Base-by-base conservation (phyloP, 2,113 vertebrate species). In the Stigmatopora nigra region DNA sequence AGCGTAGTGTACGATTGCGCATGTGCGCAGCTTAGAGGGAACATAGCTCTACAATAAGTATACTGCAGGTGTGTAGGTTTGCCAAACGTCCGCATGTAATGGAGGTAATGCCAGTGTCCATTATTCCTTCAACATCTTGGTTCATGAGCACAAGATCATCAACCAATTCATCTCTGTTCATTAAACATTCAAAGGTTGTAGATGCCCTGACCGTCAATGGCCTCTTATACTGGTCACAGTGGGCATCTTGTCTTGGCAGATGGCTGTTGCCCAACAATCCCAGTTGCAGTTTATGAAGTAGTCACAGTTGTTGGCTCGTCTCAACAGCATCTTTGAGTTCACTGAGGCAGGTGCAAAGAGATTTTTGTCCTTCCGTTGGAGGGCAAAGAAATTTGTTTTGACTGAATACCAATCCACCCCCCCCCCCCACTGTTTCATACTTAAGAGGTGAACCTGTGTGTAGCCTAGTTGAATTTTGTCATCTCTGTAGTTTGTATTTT, bases 211-310 rank as follows among this genome's bases (percentile, higher is more conserved):
- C 55, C 16, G 49, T 87, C 71, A 85, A 86, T 78, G 64, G 48
- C 44, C 56, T 62, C 69, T 58, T 85, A 78, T 35, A 68, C 45
- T 0, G 25, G 69, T 67, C 71, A 76, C 75, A 82, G 71, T 71
- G 72, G 74, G 64, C 2, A 60, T 75, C 72, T 77, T 81, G 79
- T 83, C 81, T 68, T 58, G 47, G 68, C 64, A 25, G 47, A 64
- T 66, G 16, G 47, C 51, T 22, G 70, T 63, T 83, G 85, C 82
- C 85, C 82, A 78, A 22, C 47, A 49, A 63, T 77, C 76, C 56
- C 86, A 89, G 86, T 82, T 87, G 88, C 82, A 79, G 82, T 78
- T 82, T 83, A 85, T 78, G 75, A 72, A 61, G 72, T 70, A 63
- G 78, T 70, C 51, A 65, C 69, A 60, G 47, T 69, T 70, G 63